Evolutionary conservation across 2,797 vertebrate species (phyloP).

Genomic region (Myotis findleyi): DNA sequence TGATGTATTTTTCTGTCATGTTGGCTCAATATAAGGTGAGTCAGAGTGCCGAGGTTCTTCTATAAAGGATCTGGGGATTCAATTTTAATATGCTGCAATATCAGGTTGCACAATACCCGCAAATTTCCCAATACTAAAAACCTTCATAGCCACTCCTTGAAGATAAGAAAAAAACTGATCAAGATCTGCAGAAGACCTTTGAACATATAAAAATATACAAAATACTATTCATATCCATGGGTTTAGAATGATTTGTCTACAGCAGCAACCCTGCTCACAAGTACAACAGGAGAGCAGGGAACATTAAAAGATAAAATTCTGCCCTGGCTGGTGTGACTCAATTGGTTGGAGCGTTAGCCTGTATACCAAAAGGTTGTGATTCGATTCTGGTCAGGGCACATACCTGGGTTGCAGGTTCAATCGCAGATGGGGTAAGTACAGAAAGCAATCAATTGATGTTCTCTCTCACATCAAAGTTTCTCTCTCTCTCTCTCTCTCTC

Average conservation of each 20-base stretch:
- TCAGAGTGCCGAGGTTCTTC: constrained; percentile 49
- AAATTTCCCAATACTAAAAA: constrained; percentile 62
- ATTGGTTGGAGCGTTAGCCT: neutral
- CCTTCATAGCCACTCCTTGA: neutral
- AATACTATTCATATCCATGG: neutral
- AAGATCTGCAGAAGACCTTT: constrained; percentile 58
- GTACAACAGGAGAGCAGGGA: neutral
- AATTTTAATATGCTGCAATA: constrained; percentile 55
- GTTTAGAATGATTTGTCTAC: constrained; percentile 36
- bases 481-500: neutral
- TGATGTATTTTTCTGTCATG: constrained; percentile 61
- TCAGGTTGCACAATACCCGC: constrained; percentile 49
- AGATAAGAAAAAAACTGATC: constrained; percentile 60
- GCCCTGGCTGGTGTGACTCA: neutral
- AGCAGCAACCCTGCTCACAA: neutral
- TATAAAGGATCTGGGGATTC: constrained; percentile 51
- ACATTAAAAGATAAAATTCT: neutral
- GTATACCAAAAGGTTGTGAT: neutral
- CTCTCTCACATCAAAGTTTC: neutral
- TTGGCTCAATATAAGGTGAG: constrained; percentile 69
- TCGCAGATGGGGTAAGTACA: neutral
- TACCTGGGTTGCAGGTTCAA: neutral
- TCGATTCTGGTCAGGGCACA: neutral
- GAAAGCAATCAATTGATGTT: neutral
- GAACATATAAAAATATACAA: constrained; percentile 47